phyloP scores from a whole-genome alignment of 2,797 vertebrate genomes.

The Galaxias olidus region DNA sequence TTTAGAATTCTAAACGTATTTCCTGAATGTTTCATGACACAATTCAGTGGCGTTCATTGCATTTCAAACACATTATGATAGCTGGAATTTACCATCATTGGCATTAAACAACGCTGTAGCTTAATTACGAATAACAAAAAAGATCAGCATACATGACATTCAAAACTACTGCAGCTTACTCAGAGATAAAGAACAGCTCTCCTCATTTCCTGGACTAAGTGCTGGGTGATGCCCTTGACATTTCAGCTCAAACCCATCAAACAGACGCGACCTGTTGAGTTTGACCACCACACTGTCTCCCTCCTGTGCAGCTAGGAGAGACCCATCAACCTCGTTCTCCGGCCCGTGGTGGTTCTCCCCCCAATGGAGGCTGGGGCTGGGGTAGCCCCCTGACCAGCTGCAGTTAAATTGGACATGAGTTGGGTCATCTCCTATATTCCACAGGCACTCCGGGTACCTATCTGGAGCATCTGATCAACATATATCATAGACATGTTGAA shows the following conservation, averaged over 20 bases:
- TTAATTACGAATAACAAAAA: too few species aligned
- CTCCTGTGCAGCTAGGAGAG: conserved; percentile 30
- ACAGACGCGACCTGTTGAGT: conserved; percentile 75
- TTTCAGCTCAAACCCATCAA: conserved; percentile 70
- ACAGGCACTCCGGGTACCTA: conserved; percentile 73
- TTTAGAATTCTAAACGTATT: too few species aligned
- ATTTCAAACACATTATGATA: too few species aligned
- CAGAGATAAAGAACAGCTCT: conserved; percentile 75
- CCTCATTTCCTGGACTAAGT: conserved; percentile 32
- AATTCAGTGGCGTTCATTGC: too few species aligned
- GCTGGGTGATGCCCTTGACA: conserved; percentile 74
- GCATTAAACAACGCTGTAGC: too few species aligned
- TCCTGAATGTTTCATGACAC: too few species aligned
- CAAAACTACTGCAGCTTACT: conserved; percentile 66
- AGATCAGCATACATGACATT: too few species aligned
- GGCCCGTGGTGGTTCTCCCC: conserved; percentile 30
- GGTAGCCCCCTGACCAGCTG: conserved; percentile 83
- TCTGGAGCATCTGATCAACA: conserved; percentile 73
- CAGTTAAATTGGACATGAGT: conserved; percentile 77
- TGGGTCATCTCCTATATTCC: conserved; percentile 24
- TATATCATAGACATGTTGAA: neutral
- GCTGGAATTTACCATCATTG: too few species aligned
- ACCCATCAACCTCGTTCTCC: neutral
- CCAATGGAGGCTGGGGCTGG: conserved; percentile 81
- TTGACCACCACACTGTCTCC: conserved; percentile 59